A percentile compares a stretch with the other conserved stretches of the same genome.
Evolutionary conservation across 2,888 invertebrate species (phyloP).

Genomic region (Pachydiplax longipennis): DNA sequence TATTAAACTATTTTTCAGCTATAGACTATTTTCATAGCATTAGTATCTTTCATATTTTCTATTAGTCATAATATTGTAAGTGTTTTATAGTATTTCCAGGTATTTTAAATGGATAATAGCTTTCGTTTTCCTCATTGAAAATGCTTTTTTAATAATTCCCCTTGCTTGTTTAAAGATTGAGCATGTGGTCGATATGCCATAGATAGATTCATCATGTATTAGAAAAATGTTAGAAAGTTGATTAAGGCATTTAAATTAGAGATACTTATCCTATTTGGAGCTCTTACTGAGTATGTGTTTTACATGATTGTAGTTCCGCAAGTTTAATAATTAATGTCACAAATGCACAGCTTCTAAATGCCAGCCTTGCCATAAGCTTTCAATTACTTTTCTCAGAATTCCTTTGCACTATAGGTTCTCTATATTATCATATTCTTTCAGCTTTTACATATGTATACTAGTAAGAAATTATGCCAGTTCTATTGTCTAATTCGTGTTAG

Average conservation of each 20-base stretch:
- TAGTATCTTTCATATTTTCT: neutral
- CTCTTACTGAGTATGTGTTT: neutral
- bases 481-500: no score
- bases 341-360: neutral
- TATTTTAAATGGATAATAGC: neutral
- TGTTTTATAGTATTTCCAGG: neutral
- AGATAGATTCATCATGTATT: neutral
- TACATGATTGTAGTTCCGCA: neutral
- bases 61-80: neutral
- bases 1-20: neutral
- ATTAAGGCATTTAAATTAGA: neutral
- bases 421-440: neutral
- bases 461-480: no score
- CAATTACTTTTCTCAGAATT: neutral
- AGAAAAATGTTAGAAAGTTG: neutral
- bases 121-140: constrained; percentile 32
- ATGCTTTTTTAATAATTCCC: constrained; percentile 21
- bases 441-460: neutral
- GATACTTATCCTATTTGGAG: neutral
- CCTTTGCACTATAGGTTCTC: neutral
- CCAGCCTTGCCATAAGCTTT: neutral
- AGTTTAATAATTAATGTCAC: neutral
- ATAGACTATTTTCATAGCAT: neutral
- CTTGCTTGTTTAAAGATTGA: neutral
- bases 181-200: constrained; percentile 6